A percentile compares a stretch with the other conserved stretches of the same genome.
These are phyloP conservation scores for Chauna torquata DNA, from an alignment of 2,113 vertebrate genomes.

Conservation along the genomic window DNA sequence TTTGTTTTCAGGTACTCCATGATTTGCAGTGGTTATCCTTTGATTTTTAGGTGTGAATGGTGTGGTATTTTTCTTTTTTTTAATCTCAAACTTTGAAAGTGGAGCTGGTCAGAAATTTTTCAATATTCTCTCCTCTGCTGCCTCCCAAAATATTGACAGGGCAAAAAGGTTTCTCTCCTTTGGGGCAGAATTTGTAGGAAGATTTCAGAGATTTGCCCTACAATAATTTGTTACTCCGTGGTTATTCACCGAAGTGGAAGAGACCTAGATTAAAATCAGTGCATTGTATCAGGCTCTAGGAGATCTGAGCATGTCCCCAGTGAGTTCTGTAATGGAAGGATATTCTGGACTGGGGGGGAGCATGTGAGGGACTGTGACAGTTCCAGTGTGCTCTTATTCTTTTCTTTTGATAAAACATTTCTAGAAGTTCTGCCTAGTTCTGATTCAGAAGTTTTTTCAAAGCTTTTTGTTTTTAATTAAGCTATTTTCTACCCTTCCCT, in stretches of 20 bases:
- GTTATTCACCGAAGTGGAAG: neutral
- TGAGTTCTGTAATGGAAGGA: neutral
- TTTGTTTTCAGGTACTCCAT: neutral
- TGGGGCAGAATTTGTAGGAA: neutral
- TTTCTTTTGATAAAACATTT: neutral
- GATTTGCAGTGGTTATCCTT: neutral
- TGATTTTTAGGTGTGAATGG: neutral
- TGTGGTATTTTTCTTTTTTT: neutral
- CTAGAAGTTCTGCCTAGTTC: neutral
- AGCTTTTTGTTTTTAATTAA: neutral
- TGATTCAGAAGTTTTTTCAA: neutral
- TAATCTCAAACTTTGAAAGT: neutral
- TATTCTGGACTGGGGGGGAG: neutral
- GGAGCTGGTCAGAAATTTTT: neutral
- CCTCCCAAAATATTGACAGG: neutral
- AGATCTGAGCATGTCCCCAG: neutral
- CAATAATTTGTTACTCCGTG: neutral
- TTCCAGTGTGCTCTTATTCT: neutral
- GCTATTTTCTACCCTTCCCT: neutral
- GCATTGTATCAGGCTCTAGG: neutral
- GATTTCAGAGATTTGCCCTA: neutral
- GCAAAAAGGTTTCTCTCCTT: neutral
- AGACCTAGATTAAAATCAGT: neutral
- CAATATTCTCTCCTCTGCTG: neutral
- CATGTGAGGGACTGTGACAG: neutral